Percentiles rank a stretch among this genome's conserved stretches.
Evolutionary conservation across 2,888 invertebrate genomes (phyloP).

Genomic region (Conus canariensis): DNA sequence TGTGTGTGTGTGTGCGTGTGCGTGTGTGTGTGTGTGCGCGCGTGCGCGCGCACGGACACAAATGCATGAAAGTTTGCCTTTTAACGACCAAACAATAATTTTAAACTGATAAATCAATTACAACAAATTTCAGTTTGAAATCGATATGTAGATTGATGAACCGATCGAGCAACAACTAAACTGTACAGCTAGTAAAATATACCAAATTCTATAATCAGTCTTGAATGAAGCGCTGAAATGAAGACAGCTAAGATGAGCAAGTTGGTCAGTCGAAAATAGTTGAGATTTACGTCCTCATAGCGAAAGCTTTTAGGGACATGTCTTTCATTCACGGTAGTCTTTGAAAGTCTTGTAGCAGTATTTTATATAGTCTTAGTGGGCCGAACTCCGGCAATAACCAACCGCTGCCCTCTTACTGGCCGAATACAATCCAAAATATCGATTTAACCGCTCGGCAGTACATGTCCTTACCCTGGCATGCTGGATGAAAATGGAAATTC

Average conservation of each 20-base stretch:
- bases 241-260: neutral
- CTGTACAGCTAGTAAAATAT: too few relatives aligned
- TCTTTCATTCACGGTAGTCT: neutral
- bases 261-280: neutral
- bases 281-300: too few relatives aligned
- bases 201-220: too few relatives aligned
- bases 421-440: neutral
- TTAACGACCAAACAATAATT: neutral
- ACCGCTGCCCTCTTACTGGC: neutral
- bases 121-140: too few relatives aligned
- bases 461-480: neutral
- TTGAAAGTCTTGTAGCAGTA: neutral
- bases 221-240: neutral
- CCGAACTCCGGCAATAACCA: too few relatives aligned
- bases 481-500: constrained; percentile 4
- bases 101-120: too few relatives aligned
- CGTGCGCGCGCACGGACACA: too few relatives aligned
- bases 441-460: neutral
- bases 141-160: too few relatives aligned
- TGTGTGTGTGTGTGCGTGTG: constrained; percentile 1
- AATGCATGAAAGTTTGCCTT: too few relatives aligned
- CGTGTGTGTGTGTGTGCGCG: neutral
- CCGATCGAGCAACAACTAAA: too few relatives aligned
- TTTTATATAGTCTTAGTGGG: neutral
- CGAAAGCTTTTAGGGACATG: too few relatives aligned